Evolutionary conservation across 2,888 invertebrate genomes (phyloP).

Genomic region (Coecobrya sp.): DNA sequence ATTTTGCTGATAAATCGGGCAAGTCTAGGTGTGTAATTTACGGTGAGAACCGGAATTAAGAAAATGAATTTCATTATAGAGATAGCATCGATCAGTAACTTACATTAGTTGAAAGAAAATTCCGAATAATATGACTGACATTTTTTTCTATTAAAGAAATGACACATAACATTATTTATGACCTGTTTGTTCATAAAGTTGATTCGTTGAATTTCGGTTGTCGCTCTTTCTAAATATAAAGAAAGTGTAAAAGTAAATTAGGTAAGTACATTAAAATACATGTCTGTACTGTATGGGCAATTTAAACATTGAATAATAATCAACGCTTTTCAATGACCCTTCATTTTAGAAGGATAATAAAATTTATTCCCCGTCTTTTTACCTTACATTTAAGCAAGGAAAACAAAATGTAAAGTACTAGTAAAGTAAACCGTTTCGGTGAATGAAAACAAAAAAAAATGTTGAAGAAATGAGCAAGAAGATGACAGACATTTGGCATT

Average conservation of each 20-base stretch:
- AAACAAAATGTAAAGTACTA: not conserved
- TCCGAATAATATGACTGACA: not conserved
- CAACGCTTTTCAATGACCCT: not conserved
- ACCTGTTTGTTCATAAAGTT: not conserved
- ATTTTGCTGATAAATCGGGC: not conserved
- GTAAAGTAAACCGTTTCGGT: not conserved
- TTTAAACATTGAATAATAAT: not conserved
- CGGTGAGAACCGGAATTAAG: not conserved
- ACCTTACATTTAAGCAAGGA: not conserved
- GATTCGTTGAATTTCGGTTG: not conserved
- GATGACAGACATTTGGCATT: constrained; percentile 77
- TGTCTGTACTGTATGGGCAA: not conserved
- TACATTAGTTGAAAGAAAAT: constrained; percentile 9
- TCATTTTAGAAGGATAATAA: not conserved
- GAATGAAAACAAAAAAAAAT: constrained; percentile 49
- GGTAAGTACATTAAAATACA: not conserved
- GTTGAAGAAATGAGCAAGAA: constrained; percentile 36
- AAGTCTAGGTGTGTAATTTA: not conserved
- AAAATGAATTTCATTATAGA: constrained; percentile 13
- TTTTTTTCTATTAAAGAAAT: not conserved
- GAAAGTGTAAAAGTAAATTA: not conserved
- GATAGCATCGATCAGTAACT: not conserved
- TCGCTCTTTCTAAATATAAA: not conserved
- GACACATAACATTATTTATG: not conserved
- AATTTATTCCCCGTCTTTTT: not conserved